Evolutionary conservation across 1,140 invertebrate genomes (phyloP).

Genomic region (Microvelia longipes): DNA sequence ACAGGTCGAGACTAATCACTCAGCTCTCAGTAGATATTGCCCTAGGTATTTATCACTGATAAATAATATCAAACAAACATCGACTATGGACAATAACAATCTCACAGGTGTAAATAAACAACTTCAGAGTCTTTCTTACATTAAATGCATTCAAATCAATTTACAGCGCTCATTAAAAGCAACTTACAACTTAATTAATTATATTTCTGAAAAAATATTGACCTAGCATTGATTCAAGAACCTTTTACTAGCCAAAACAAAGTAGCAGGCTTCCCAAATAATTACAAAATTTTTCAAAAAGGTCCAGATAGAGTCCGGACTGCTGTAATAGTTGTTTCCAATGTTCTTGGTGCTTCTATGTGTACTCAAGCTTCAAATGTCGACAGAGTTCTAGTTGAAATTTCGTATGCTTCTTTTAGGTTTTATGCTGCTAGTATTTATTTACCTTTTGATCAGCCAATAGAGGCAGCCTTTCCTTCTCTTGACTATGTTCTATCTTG

Average conservation of each 20-base stretch:
- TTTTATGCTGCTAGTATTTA: too few relatives aligned
- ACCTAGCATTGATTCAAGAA: not conserved
- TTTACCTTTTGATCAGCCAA: too few relatives aligned
- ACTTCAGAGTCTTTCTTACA: not conserved
- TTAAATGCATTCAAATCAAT: not conserved
- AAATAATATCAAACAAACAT: not conserved
- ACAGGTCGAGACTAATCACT: not conserved
- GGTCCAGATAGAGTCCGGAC: too few relatives aligned
- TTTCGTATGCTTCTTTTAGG: too few relatives aligned
- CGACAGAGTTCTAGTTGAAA: too few relatives aligned
- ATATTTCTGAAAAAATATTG: not conserved
- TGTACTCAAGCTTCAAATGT: too few relatives aligned
- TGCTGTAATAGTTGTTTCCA: too few relatives aligned
- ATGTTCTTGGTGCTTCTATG: too few relatives aligned
- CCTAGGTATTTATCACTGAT: not conserved
- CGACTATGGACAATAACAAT: not conserved
- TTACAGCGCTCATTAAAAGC: not conserved
- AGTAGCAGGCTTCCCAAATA: not conserved
- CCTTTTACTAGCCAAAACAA: not conserved
- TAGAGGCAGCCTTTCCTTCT: too few relatives aligned
- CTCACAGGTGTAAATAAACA: not conserved
- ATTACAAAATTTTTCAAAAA: not conserved
- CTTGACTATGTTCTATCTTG: too few relatives aligned
- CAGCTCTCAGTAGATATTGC: not conserved
- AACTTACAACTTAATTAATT: not conserved